Conservation (phyloP, 2,113 vertebrate genomes). For the Hyaena hyaena region DNA sequence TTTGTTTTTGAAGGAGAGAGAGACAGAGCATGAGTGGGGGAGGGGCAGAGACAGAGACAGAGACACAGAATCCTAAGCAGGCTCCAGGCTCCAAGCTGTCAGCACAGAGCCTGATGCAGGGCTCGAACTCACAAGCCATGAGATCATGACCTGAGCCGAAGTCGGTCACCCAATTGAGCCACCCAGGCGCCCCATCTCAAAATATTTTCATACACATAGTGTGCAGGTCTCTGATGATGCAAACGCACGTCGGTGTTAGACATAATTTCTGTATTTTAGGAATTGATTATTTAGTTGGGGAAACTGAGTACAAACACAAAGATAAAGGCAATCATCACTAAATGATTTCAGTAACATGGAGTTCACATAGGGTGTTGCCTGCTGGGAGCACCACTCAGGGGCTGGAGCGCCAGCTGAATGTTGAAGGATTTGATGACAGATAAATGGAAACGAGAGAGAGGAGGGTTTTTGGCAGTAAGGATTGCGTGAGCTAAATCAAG, state of each 20-base stretch:
- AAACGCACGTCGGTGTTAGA: neutral
- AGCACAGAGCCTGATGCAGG: too few relatives aligned
- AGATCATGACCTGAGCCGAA: too few relatives aligned
- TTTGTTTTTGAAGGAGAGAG: too few relatives aligned
- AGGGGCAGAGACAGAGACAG: too few relatives aligned
- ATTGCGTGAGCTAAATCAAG: neutral
- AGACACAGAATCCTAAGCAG: too few relatives aligned
- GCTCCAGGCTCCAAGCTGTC: too few relatives aligned
- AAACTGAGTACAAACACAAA: neutral
- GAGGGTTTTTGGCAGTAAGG: neutral
- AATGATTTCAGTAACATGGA: neutral
- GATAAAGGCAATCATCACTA: neutral
- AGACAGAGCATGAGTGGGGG: too few relatives aligned
- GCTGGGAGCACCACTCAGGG: neutral
- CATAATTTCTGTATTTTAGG: neutral
- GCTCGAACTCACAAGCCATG: too few relatives aligned
- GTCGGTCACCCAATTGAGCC: too few relatives aligned
- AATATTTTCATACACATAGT: neutral
- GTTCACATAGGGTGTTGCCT: neutral
- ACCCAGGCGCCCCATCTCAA: neutral
- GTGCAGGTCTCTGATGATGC: neutral
- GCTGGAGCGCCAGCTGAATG: neutral
- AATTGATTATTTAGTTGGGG: neutral
- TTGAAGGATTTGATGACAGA: neutral
- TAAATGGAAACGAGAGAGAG: neutral